These are phyloP conservation scores for Phrynosoma blainvillii DNA, from an alignment of 2,113 vertebrate species.

Conservation along the genomic window DNA sequence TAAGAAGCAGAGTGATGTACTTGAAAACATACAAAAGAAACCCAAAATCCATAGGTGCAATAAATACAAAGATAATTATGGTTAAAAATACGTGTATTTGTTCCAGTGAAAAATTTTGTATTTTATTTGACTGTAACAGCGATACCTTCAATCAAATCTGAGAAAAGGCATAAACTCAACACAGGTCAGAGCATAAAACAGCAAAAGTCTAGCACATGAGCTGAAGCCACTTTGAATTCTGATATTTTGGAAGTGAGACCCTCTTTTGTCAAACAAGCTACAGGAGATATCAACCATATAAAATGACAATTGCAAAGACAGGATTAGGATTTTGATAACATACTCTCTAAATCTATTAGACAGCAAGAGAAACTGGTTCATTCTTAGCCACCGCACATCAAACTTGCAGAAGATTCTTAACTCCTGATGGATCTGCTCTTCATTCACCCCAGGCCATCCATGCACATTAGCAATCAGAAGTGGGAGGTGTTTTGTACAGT, in stretches of 20 bases:
- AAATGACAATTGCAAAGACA: not conserved
- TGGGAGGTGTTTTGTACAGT: constrained; percentile 59
- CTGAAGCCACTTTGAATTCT: not conserved
- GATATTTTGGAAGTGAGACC: not conserved
- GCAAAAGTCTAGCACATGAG: too few relatives aligned
- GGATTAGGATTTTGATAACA: constrained; percentile 44
- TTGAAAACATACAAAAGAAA: not conserved
- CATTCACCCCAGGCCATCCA: constrained; percentile 61
- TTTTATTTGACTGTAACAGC: not conserved
- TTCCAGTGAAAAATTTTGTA: not conserved
- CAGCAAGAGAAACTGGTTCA: constrained; percentile 74
- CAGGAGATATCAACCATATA: not conserved
- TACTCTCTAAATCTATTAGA: constrained; percentile 76
- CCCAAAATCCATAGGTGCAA: not conserved
- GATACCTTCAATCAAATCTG: too few relatives aligned
- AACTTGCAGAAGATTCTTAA: constrained; percentile 74
- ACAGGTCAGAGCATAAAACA: too few relatives aligned
- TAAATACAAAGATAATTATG: not conserved
- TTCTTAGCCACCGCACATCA: constrained; percentile 67
- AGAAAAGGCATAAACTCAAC: not conserved
- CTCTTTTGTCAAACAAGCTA: not conserved
- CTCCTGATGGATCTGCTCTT: constrained; percentile 72
- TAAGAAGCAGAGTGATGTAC: not conserved
- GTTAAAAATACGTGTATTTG: not conserved
- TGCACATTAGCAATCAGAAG: constrained; percentile 65